A percentile compares a stretch with the other conserved stretches of the same genome.
These are phyloP conservation scores for Mesorhabditis spiculigera DNA, from an alignment of 2,888 invertebrate species.

Conservation along the genomic window DNA sequence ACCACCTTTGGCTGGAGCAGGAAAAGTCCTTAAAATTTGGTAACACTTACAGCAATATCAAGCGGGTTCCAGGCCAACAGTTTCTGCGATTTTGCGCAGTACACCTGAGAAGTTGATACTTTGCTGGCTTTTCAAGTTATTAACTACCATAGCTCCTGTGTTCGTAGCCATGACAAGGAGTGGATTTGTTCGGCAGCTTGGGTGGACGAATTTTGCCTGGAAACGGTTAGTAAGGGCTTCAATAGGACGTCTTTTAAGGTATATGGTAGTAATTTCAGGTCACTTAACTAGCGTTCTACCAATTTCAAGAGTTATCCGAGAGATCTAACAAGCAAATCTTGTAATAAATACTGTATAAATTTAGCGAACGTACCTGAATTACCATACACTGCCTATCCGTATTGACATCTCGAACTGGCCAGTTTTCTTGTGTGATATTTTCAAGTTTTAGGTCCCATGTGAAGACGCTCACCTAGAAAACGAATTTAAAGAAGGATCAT, in stretches of 20 bases:
- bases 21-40: neutral
- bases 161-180: constrained; percentile 36
- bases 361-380: constrained; percentile 9
- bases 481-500: neutral
- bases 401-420: constrained; percentile 12
- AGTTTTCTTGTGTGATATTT: constrained; percentile 11
- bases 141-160: constrained; percentile 22
- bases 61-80: neutral
- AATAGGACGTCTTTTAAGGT: too few species aligned
- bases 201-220: constrained; percentile 40
- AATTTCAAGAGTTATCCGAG: too few species aligned
- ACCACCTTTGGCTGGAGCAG: neutral
- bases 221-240: neutral
- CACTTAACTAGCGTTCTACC: too few species aligned
- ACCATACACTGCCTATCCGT: constrained; percentile 12
- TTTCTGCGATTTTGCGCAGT: neutral
- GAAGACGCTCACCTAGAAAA: constrained; percentile 11
- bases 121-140: neutral
- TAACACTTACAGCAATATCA: neutral
- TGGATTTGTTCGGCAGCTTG: constrained; percentile 37
- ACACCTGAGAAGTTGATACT: too few species aligned
- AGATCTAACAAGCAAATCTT: neutral
- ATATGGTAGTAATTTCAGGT: neutral
- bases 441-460: constrained; percentile 18
- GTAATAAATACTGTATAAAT: too few species aligned